A percentile compares a stretch with the other conserved stretches of the same genome.
Conservation (phyloP, 2,888 invertebrate species). For the Alviniconcha strummeri region DNA sequence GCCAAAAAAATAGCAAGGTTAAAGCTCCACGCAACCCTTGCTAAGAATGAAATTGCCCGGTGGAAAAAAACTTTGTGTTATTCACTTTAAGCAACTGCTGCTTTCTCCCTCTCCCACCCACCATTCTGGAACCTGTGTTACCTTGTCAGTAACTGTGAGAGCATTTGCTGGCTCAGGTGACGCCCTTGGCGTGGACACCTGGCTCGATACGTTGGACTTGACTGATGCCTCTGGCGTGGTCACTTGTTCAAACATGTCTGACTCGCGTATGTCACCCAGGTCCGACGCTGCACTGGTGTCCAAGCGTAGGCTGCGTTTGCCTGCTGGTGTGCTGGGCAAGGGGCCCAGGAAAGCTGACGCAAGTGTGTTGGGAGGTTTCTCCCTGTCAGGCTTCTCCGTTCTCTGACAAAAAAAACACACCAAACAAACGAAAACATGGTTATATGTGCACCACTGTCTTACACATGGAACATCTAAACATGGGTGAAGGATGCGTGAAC, state of each 20-base stretch:
- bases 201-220: not conserved
- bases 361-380: not conserved
- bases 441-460: not conserved
- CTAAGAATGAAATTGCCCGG: no score
- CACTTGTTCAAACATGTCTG: slow-evolving; percentile 39
- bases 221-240: slow-evolving; percentile 6
- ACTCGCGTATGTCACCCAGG: slow-evolving; percentile 41
- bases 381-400: not conserved
- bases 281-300: slow-evolving; percentile 20
- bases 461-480: not conserved
- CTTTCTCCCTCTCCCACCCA: no score
- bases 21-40: no score
- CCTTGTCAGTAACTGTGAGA: slow-evolving; percentile 14
- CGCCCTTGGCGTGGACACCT: slow-evolving; percentile 8
- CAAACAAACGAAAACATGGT: not conserved
- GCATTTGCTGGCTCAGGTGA: not conserved
- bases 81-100: no score
- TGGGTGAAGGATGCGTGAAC: no score
- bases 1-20: no score
- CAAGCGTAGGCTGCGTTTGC: slow-evolving; percentile 7
- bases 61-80: no score
- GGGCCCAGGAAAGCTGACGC: slow-evolving; percentile 28
- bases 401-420: not conserved
- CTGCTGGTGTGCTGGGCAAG: not conserved
- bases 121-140: not conserved